These are phyloP conservation scores for Ischnura elegans DNA, from an alignment of 2,888 invertebrate species.

Conservation along the genomic window DNA sequence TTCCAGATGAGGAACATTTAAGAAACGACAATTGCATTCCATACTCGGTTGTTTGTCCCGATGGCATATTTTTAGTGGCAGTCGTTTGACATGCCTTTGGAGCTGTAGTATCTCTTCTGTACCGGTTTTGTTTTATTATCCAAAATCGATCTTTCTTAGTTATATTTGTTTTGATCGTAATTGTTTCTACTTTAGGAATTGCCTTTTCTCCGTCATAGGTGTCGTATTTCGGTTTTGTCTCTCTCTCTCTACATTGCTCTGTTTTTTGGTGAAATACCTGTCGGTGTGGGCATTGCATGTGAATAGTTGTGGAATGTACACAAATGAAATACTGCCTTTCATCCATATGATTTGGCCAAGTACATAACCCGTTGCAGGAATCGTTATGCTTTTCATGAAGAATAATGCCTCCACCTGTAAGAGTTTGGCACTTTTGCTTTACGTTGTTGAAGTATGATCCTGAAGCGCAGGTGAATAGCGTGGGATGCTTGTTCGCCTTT, in stretches of 20 bases:
- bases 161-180: no score
- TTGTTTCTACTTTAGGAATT: no score
- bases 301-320: neutral
- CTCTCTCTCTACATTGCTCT: neutral
- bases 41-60: neutral
- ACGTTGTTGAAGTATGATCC: neutral
- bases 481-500: neutral
- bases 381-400: neutral
- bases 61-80: no score
- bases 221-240: neutral
- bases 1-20: neutral
- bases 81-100: no score
- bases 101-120: no score
- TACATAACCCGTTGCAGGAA: neutral
- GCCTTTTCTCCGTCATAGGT: no score
- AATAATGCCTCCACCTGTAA: neutral
- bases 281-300: neutral
- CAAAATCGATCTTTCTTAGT: no score
- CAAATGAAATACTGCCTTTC: neutral
- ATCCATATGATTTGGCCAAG: neutral
- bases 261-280: neutral
- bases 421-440: neutral
- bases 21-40: neutral
- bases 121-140: no score
- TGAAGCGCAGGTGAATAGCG: neutral